phyloP scores from a whole-genome alignment of 2,113 vertebrate species.

The Seriola aureovittata region DNA sequence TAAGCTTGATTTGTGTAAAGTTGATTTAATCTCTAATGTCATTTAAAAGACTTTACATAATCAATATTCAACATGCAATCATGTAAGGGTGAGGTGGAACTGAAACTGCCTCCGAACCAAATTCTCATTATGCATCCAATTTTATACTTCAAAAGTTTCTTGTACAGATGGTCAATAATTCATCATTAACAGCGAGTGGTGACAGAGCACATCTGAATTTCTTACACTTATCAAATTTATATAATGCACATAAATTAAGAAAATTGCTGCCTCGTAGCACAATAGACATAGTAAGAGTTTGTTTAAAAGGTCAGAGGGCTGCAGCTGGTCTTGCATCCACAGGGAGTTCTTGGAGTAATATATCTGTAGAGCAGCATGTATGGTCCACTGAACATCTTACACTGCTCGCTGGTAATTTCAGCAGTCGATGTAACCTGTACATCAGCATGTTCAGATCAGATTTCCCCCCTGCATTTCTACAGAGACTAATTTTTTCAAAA shows the following conservation, averaged over 20 bases:
- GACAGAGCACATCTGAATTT: slow-evolving; percentile 47
- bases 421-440: neutral
- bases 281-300: slow-evolving; percentile 9
- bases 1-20: slow-evolving; percentile 20
- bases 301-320: slow-evolving; percentile 50
- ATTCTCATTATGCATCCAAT: slow-evolving; percentile 46
- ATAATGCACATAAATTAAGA: slow-evolving; percentile 32
- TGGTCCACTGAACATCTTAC: neutral
- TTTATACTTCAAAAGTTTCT: slow-evolving; percentile 58
- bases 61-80: slow-evolving; percentile 61
- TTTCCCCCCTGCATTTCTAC: neutral
- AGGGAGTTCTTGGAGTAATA: slow-evolving; percentile 10
- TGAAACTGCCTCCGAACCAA: slow-evolving; percentile 41
- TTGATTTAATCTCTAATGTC: slow-evolving; percentile 38
- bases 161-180: slow-evolving; percentile 64
- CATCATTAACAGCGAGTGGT: slow-evolving; percentile 43
- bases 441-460: slow-evolving; percentile 10
- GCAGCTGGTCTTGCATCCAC: slow-evolving; percentile 25
- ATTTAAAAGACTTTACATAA: slow-evolving; percentile 60
- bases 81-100: slow-evolving; percentile 19
- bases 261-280: slow-evolving; percentile 15
- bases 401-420: slow-evolving; percentile 3
- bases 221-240: slow-evolving; percentile 39
- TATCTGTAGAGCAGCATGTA: slow-evolving; percentile 5
- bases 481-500: slow-evolving; percentile 6